Percentiles rank a stretch among this genome's conserved stretches.
These are phyloP conservation scores for Megaceryle maxima DNA, from an alignment of 2,113 vertebrate genomes.

Conservation along the genomic window DNA sequence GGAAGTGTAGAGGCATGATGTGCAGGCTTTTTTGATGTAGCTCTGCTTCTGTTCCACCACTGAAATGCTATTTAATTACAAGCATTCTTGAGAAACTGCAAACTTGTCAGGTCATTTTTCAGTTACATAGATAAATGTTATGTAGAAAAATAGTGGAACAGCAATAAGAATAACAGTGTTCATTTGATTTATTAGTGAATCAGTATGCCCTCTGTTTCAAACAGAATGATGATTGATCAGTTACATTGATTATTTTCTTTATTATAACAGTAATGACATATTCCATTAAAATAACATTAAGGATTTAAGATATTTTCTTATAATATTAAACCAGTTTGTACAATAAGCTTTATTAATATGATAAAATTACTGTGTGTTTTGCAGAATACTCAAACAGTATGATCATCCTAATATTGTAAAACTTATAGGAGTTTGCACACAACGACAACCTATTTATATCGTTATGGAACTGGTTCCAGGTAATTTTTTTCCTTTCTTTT, in stretches of 20 bases:
- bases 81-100: not conserved
- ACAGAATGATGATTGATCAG: not conserved
- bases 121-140: not conserved
- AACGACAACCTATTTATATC: slow-evolving; percentile 97
- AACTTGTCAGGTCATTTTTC: not conserved
- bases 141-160: not conserved
- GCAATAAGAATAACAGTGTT: not conserved
- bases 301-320: not conserved
- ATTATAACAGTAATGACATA: not conserved
- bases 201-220: not conserved
- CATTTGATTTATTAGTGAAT: not conserved
- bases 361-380: slow-evolving; percentile 42
- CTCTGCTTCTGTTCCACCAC: not conserved
- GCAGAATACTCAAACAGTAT: slow-evolving; percentile 97
- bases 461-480: slow-evolving; percentile 98
- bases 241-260: not conserved
- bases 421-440: slow-evolving; percentile 96
- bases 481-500: slow-evolving; percentile 53
- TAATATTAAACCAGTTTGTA: not conserved
- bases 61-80: not conserved
- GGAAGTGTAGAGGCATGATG: not conserved
- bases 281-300: not conserved
- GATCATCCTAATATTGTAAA: slow-evolving; percentile 99
- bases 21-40: not conserved
- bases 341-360: not conserved